Conservation (phyloP, 2,113 vertebrate genomes). For the Nestor notabilis region DNA sequence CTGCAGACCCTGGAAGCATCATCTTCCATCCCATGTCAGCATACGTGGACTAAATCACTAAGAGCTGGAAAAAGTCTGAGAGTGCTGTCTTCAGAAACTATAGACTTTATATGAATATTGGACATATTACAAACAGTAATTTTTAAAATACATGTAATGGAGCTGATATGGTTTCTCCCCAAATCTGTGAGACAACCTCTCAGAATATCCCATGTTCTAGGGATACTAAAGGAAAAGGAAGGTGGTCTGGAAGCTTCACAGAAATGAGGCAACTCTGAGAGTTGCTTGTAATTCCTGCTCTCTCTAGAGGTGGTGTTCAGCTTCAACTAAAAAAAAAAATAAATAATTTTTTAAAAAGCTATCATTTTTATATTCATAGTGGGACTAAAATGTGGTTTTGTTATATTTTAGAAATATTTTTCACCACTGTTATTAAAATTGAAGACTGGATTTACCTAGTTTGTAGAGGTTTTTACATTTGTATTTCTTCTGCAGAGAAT, state of each 20-base stretch:
- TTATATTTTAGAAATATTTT: background rate
- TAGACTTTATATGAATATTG: background rate
- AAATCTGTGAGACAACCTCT: background rate
- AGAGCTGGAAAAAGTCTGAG: background rate
- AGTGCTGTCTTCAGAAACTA: background rate
- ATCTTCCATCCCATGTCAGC: background rate
- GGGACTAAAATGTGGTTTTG: background rate
- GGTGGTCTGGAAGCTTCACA: background rate
- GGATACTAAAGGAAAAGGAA: background rate
- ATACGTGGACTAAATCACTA: background rate
- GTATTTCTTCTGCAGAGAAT: background rate
- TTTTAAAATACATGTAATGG: background rate
- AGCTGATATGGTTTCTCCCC: background rate
- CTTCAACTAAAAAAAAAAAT: background rate
- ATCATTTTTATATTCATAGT: background rate
- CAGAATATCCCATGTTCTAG: background rate
- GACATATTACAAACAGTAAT: background rate
- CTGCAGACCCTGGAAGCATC: background rate
- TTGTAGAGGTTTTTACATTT: background rate
- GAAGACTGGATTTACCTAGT: background rate
- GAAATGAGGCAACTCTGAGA: background rate
- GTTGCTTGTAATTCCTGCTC: background rate
- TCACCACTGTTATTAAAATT: background rate
- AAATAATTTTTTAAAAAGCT: background rate
- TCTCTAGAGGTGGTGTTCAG: background rate